Evolutionary conservation across 2,113 vertebrate genomes (phyloP).

Genomic region (Carettochelys insculpta): DNA sequence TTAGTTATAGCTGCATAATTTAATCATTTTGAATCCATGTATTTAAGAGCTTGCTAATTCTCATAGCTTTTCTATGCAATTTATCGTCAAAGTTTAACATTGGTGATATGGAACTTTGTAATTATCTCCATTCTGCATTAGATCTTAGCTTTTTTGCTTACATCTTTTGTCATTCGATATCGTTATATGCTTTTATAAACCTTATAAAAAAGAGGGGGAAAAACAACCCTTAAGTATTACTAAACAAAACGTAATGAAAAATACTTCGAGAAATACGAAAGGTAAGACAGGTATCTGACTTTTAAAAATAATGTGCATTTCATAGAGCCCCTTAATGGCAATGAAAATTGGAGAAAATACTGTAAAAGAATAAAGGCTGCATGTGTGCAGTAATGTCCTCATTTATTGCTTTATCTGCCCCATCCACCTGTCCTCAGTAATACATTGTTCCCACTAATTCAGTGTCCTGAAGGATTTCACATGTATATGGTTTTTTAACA

Average conservation of each 20-base stretch:
- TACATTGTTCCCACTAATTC: neutral
- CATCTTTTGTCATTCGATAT: neutral
- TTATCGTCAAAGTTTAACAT: no score
- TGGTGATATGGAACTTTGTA: neutral
- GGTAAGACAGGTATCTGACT: neutral
- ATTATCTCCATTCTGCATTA: neutral
- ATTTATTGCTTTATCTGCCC: neutral
- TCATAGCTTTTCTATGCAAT: neutral
- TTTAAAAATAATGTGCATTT: neutral
- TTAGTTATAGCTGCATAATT: neutral
- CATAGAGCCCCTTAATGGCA: neutral
- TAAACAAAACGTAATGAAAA: neutral
- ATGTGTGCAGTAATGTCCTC: neutral
- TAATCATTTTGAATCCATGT: neutral
- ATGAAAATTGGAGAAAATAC: neutral
- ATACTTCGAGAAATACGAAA: neutral
- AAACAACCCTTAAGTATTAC: neutral
- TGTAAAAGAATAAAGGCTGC: neutral
- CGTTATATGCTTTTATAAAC: neutral
- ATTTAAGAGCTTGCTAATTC: neutral
- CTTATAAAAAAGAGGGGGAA: neutral
- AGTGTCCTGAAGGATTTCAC: slow-evolving; percentile 11
- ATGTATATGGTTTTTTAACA: slow-evolving; percentile 46
- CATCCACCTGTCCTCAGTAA: neutral
- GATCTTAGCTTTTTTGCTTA: neutral